Evolutionary conservation across 1,140 invertebrate species (phyloP).

Genomic region (Spodoptera litura): DNA sequence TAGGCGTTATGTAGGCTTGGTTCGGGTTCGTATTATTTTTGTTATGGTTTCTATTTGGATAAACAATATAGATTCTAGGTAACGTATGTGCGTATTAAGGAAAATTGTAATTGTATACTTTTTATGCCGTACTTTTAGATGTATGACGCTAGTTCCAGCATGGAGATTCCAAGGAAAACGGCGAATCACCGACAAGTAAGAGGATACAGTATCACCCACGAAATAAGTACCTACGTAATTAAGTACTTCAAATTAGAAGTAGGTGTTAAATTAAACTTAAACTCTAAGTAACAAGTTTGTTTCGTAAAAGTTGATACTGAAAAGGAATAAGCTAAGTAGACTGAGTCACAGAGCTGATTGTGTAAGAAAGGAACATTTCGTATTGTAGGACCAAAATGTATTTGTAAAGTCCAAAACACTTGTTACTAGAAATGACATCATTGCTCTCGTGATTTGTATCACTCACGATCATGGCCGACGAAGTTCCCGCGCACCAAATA

Average conservation of each 20-base stretch:
- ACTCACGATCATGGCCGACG: slow-evolving; percentile 1
- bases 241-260: no score
- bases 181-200: no score
- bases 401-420: background rate
- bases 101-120: background rate
- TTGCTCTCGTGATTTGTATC: slow-evolving; percentile 38
- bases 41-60: background rate
- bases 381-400: background rate
- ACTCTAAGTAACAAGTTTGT: no score
- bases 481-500: slow-evolving; percentile 48
- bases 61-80: background rate
- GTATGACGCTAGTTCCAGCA: background rate
- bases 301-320: no score
- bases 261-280: no score
- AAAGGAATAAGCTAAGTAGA: no score
- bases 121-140: background rate
- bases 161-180: no score
- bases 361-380: background rate
- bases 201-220: no score
- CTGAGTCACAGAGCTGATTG: no score
- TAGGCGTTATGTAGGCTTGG: slow-evolving; percentile 20
- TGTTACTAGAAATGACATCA: slow-evolving; percentile 54
- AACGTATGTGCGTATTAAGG: background rate
- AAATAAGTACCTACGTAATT: no score
- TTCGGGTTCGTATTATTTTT: background rate